These are phyloP conservation scores for Arnoldichthys spilopterus DNA, from an alignment of 2,797 vertebrate genomes.

Conservation along the genomic window DNA sequence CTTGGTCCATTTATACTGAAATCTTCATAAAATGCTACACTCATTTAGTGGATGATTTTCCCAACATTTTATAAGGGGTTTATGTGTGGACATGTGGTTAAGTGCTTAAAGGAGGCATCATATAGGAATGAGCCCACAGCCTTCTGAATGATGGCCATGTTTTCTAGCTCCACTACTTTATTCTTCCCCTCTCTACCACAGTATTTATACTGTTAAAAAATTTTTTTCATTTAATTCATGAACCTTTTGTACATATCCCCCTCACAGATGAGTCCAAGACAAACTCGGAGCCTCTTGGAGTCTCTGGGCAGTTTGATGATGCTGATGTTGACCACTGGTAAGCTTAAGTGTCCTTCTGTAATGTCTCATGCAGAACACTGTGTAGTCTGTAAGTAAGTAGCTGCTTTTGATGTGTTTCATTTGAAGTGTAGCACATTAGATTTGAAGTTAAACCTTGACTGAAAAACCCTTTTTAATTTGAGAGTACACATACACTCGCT, in stretches of 20 bases:
- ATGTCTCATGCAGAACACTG: neutral
- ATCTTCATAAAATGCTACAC: no score
- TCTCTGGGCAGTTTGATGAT: conserved; percentile 93
- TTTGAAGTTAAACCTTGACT: neutral
- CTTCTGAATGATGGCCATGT: neutral
- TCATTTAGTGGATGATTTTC: no score
- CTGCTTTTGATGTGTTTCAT: no score
- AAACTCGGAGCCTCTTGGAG: conserved; percentile 46
- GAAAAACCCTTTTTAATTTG: neutral
- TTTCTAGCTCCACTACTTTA: conserved; percentile 2
- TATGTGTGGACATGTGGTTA: conserved; percentile 17
- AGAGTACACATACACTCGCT: no score
- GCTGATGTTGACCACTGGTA: conserved; percentile 94
- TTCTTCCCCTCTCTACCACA: neutral
- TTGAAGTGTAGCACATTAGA: neutral
- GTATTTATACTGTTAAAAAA: neutral
- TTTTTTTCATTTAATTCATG: neutral
- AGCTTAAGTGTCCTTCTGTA: neutral
- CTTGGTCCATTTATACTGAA: no score
- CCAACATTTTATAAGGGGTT: no score
- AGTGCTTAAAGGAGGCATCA: neutral
- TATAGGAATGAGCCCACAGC: neutral
- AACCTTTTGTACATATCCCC: neutral
- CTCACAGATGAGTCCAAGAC: conserved; percentile 20
- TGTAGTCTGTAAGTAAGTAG: neutral